These are phyloP conservation scores for Corapipo altera DNA, from an alignment of 2,113 vertebrate genomes.

Conservation along the genomic window DNA sequence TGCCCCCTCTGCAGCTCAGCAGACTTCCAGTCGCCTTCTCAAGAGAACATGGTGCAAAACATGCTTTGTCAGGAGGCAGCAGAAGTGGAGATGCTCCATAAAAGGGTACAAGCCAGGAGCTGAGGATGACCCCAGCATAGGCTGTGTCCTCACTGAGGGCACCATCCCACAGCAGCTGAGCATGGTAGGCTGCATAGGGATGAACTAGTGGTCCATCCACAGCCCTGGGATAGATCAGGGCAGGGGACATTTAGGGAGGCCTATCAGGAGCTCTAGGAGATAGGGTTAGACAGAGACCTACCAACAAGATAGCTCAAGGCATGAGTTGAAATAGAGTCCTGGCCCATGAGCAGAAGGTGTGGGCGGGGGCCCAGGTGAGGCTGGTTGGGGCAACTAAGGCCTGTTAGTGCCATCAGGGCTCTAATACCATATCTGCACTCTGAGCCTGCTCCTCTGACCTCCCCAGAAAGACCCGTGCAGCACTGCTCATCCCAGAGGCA, in stretches of 20 bases:
- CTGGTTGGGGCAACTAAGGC: neutral
- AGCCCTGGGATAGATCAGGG: neutral
- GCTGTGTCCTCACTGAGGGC: neutral
- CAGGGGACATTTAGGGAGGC: neutral
- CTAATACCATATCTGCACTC: fast-evolving
- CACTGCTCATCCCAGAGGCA: neutral
- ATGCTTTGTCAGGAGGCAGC: neutral
- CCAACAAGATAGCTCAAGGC: neutral
- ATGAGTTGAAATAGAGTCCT: neutral
- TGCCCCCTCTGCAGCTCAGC: neutral
- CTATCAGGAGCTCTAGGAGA: neutral
- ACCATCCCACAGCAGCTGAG: neutral
- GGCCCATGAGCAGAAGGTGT: neutral
- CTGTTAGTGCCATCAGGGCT: neutral
- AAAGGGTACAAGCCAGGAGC: neutral
- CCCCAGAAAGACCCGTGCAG: fast-evolving
- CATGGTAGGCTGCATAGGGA: neutral
- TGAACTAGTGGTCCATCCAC: too few relatives aligned
- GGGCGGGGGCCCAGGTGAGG: neutral
- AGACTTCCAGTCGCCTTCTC: neutral
- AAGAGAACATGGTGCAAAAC: neutral
- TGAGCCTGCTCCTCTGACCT: neutral
- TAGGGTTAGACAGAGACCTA: fast-evolving
- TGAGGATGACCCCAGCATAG: neutral
- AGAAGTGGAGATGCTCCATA: neutral